Evolutionary conservation across 2,888 invertebrate genomes (phyloP).

Genomic region (Labia minor): DNA sequence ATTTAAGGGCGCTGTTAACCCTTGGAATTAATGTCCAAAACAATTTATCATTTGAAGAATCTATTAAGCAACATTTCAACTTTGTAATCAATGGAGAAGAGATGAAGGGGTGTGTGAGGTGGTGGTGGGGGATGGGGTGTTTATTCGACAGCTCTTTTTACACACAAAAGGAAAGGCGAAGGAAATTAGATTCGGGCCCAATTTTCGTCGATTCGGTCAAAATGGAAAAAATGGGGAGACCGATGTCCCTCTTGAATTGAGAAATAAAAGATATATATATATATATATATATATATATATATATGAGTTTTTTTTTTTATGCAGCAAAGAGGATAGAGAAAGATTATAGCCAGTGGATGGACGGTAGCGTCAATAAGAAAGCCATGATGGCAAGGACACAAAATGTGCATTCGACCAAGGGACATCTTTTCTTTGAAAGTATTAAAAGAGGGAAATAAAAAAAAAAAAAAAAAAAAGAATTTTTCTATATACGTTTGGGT

Average conservation of each 20-base stretch:
- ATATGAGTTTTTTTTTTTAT: neutral
- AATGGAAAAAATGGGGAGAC: neutral
- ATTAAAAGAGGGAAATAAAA: too few species aligned
- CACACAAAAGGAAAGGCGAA: slow-evolving; percentile 4
- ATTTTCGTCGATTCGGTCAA: slow-evolving; percentile 13
- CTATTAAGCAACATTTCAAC: slow-evolving; percentile 6
- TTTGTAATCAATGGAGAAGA: neutral
- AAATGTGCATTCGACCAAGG: neutral
- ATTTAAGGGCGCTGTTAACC: neutral
- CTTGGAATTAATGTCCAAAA: neutral
- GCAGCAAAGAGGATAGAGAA: neutral
- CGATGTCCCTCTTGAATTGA: neutral
- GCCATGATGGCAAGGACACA: neutral
- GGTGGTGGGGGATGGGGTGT: too few species aligned
- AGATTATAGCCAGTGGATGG: neutral
- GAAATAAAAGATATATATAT: neutral
- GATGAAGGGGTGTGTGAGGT: too few species aligned
- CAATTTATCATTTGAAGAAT: slow-evolving; percentile 7
- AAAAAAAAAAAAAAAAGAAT: too few species aligned
- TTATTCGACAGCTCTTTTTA: neutral
- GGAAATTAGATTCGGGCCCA: slow-evolving; percentile 7
- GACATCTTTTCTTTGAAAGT: too few species aligned
- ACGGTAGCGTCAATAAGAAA: neutral
- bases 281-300: neutral
- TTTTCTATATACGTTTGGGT: too few species aligned